Conservation (phyloP, 2,888 invertebrate genomes). For the Unio pictorum region DNA sequence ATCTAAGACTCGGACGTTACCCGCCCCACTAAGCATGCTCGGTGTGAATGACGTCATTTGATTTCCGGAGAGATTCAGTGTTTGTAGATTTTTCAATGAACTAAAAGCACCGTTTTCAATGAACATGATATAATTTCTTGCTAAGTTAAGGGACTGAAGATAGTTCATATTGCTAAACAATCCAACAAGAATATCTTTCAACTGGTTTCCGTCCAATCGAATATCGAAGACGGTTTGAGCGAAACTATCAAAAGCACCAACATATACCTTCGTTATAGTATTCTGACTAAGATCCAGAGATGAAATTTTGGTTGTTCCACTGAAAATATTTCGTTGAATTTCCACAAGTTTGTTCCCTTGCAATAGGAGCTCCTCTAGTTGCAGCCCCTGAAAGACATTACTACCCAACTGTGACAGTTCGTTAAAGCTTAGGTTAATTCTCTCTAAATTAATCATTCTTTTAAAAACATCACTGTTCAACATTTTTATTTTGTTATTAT, state of each 20-base stretch:
- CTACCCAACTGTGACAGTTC: slow-evolving; percentile 34
- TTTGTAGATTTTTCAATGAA: slow-evolving; percentile 34
- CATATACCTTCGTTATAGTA: slow-evolving; percentile 32
- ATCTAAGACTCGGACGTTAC: slow-evolving; percentile 21
- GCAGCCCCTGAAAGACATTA: slow-evolving; percentile 41
- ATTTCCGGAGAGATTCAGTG: slow-evolving; percentile 41
- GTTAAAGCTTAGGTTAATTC: slow-evolving; percentile 46
- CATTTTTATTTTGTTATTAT: slow-evolving; percentile 33
- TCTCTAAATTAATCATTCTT: slow-evolving; percentile 31
- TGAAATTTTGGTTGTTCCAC: slow-evolving; percentile 36
- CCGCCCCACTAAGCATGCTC: slow-evolving; percentile 23
- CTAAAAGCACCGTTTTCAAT: slow-evolving; percentile 34
- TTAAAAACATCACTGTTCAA: slow-evolving; percentile 42
- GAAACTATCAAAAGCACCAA: slow-evolving; percentile 53
- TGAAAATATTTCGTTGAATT: slow-evolving; percentile 40
- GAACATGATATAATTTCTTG: slow-evolving; percentile 35
- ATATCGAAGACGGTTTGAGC: slow-evolving; percentile 45
- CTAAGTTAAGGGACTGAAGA: slow-evolving; percentile 33
- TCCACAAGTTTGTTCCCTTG: slow-evolving; percentile 40
- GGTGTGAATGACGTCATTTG: slow-evolving; percentile 19
- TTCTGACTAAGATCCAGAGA: slow-evolving; percentile 46
- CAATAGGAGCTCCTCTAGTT: slow-evolving; percentile 39
- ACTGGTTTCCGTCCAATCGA: slow-evolving; percentile 30
- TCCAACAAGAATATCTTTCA: slow-evolving; percentile 41
- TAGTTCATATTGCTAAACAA: slow-evolving; percentile 52